Evolutionary conservation across 2,888 invertebrate genomes (phyloP).

Genomic region (Cheilosia urbana): DNA sequence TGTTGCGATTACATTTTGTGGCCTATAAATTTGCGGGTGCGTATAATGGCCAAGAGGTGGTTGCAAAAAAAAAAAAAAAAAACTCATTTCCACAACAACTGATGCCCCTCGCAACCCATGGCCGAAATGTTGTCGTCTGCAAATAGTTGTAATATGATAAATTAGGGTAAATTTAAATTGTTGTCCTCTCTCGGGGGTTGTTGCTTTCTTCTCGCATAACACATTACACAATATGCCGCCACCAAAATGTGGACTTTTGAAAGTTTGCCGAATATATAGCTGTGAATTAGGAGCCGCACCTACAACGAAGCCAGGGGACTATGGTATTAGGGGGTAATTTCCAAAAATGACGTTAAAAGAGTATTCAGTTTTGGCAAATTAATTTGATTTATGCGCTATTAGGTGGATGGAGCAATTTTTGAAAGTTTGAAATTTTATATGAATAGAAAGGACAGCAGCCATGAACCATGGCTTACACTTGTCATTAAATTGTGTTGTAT

Average conservation of each 20-base stretch:
- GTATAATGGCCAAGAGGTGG: background rate
- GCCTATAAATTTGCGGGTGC: conserved; percentile 18
- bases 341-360: background rate
- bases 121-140: conserved; percentile 11
- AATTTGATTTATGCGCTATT: conserved; percentile 33
- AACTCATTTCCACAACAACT: conserved; percentile 30
- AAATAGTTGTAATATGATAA: conserved; percentile 50
- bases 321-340: background rate
- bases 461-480: conserved; percentile 1
- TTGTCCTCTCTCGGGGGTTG: conserved; percentile 3
- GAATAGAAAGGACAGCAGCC: background rate
- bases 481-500: background rate
- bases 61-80: conserved; percentile 14
- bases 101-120: background rate
- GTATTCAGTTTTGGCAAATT: conserved; percentile 8
- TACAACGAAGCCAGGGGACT: background rate
- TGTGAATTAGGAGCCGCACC: background rate
- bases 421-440: conserved; percentile 6
- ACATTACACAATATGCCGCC: conserved; percentile 8
- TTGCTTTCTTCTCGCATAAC: background rate
- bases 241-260: background rate
- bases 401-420: background rate
- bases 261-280: background rate
- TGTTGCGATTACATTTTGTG: conserved; percentile 42
- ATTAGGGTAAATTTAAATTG: conserved; percentile 45